Evolutionary conservation across 2,797 vertebrate genomes (phyloP), one percentile per base, ranked within the genome.

Genomic region (Ceryle rudis): DNA sequence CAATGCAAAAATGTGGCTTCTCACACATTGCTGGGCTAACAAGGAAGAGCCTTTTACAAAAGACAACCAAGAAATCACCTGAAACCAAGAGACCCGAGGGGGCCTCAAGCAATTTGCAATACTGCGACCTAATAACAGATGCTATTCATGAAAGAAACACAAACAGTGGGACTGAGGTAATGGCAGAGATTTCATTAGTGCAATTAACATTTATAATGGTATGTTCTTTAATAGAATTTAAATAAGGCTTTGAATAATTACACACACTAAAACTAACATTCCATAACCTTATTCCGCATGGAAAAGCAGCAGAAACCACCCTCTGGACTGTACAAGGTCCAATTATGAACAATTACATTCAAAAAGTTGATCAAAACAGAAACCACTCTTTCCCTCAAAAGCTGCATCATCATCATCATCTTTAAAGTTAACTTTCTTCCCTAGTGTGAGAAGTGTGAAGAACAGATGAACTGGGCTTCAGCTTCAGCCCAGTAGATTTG

Each of bases 221-320:
- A 97, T 96, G 97, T 97, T 98, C 96, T 98, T 98, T 98, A 97
- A 98, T 94, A 97, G 96, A 95, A 95, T 97, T 98, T 98, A 98
- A 98, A 98, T 98, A 97, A 98, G 97, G 97, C 97, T 97, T 97
- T 97, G 97, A 98, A 98, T 97, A 96, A 98, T 98, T 95, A 98
- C 96, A 97, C 92, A 95, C 89, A 64, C 97, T 97, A 98, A 97
- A 97, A 96, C 97, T 97, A 98, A 97, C 94, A 97, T 98, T 97
- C 97, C 95, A 91, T 97, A 97, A 98, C 87, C 95, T 96, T 96
- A 97, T 93, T 97, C 95, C 78, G 11, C 96, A 91, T 70, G 97
- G 96, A 97, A 97, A 96, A 96, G 95, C 89, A 96, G 97, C 97
- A 95, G 95, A 95, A 97, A 87, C 81, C 91, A 96, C 89, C 81